A percentile compares a stretch with the other conserved stretches of the same genome.
These are phyloP conservation scores for honey bee (Apis mellifera) DNA, from an alignment of 1,140 invertebrate species.

Conservation along the genomic window Amel_HAv3.1 CM009936.2:11004501-11005000, in stretches of 20 bases:
- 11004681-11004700: neutral
- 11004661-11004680: neutral
- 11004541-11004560: too few species aligned
- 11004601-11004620: too few species aligned
- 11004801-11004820: conserved; percentile 52
- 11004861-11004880: conserved; percentile 71
- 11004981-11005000: conserved; percentile 68
- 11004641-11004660: neutral
- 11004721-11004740: too few species aligned
- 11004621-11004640: too few species aligned
- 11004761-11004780: conserved; percentile 63
- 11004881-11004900: conserved; percentile 61
- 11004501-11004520: too few species aligned
- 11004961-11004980: conserved; percentile 68
- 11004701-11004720: neutral
- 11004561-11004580: too few species aligned
- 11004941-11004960: conserved; percentile 57
- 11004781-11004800: conserved; percentile 68
- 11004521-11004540: too few species aligned
- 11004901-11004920: conserved; percentile 71
- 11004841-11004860: conserved; percentile 67
- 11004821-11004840: conserved; percentile 52
- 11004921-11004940: conserved; percentile 72
- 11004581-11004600: too few species aligned
- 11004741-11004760: neutral